These are phyloP conservation scores for Cochlearius cochlearius DNA, from an alignment of 2,113 vertebrate species.

Conservation along the genomic window DNA sequence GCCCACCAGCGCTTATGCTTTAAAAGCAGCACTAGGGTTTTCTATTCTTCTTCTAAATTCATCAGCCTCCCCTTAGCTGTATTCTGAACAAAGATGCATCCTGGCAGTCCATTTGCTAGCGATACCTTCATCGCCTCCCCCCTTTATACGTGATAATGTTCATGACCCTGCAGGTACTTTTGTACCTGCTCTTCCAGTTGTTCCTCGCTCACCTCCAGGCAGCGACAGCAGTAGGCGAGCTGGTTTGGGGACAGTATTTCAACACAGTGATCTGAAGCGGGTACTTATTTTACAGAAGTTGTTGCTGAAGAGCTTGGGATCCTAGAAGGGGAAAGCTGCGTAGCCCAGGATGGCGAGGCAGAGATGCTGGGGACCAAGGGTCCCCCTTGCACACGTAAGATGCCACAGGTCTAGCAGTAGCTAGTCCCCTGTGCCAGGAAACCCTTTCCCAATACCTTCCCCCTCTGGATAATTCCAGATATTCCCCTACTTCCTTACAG, in stretches of 20 bases:
- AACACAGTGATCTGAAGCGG: not conserved
- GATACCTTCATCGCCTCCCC: not conserved
- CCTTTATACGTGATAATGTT: not conserved
- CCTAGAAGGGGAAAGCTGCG: not conserved
- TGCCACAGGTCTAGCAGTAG: not conserved
- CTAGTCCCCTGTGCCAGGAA: not conserved
- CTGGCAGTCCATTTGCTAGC: not conserved
- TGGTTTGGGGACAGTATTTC: not conserved
- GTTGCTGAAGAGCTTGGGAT: not conserved
- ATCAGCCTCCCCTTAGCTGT: not conserved
- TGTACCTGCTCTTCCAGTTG: not conserved
- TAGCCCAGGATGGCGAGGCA: not conserved
- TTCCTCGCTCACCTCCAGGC: not conserved
- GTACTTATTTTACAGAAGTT: not conserved
- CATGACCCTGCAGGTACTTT: fast-evolving
- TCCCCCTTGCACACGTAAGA: fast-evolving
- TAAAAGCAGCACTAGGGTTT: not conserved
- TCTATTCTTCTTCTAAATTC: not conserved
- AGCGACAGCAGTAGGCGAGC: not conserved
- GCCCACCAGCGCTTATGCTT: not conserved
- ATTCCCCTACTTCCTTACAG: not conserved
- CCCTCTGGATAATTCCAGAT: not conserved
- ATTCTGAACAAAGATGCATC: not conserved
- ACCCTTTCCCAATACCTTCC: not conserved
- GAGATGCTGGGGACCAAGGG: not conserved